Evolutionary conservation across 1,140 invertebrate genomes (phyloP).

Genomic region (Centruroides sculpturatus): DNA sequence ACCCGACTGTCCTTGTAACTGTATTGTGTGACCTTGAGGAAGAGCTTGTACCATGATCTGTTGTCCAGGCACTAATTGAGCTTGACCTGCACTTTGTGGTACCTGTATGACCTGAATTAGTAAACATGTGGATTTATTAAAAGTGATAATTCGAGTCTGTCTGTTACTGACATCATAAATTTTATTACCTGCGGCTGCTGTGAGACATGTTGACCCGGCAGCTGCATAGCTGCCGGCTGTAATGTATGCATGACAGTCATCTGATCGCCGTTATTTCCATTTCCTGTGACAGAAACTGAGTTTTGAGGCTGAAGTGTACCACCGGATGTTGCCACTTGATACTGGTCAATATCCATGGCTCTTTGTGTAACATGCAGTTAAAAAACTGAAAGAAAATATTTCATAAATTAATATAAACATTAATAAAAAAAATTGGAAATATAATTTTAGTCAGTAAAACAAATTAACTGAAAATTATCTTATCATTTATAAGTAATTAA

Average conservation of each 20-base stretch:
- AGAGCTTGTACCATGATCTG: constrained; percentile 30
- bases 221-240: constrained; percentile 19
- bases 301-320: constrained; percentile 12
- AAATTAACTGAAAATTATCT: too few relatives aligned
- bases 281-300: constrained; percentile 1
- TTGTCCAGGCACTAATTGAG: constrained; percentile 27
- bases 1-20: constrained; percentile 41
- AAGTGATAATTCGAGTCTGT: background rate
- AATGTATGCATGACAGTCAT: constrained; percentile 31
- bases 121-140: background rate
- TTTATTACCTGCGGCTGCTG: constrained; percentile 12
- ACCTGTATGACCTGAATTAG: constrained; percentile 26
- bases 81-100: constrained; percentile 29
- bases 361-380: too few relatives aligned
- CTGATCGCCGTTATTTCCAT: constrained; percentile 6
- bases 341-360: constrained; percentile 13
- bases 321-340: constrained; percentile 19
- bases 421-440: too few relatives aligned
- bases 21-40: constrained; percentile 40
- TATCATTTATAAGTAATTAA: too few relatives aligned
- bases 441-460: too few relatives aligned
- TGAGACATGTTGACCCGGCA: constrained; percentile 19
- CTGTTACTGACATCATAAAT: background rate
- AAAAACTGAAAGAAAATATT: too few relatives aligned
- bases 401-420: too few relatives aligned